phyloP scores from a whole-genome alignment of 2,797 vertebrate species.

The Peromyscus melanophrys region DNA sequence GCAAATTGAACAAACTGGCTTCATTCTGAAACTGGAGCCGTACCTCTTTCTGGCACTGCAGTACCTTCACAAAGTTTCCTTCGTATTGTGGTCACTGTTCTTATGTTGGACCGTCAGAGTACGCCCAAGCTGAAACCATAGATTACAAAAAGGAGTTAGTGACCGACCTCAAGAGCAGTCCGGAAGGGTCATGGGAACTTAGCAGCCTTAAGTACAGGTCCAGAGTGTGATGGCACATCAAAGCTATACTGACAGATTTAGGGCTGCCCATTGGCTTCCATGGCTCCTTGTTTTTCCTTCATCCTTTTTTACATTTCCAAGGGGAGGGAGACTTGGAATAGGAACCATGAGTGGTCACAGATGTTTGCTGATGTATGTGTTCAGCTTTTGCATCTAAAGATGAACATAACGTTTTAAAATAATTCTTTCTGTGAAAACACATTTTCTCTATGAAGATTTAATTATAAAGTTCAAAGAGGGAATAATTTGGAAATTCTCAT shows the following conservation, averaged over 20 bases:
- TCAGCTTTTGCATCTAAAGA: constrained; percentile 33
- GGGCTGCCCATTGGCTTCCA: constrained; percentile 37
- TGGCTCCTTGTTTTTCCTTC: not conserved
- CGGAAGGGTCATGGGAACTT: constrained; percentile 66
- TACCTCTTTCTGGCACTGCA: constrained; percentile 69
- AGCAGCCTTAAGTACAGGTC: constrained; percentile 46
- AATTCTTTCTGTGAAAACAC: constrained; percentile 9
- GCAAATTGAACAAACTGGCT: constrained; percentile 11
- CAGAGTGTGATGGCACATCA: constrained; percentile 54
- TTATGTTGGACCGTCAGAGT: constrained; percentile 48
- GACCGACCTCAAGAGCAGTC: constrained; percentile 39
- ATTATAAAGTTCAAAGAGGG: constrained; percentile 48
- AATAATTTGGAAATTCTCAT: constrained; percentile 64
- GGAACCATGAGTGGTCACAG: not conserved
- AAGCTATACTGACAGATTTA: constrained; percentile 66
- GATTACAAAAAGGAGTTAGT: constrained; percentile 65
- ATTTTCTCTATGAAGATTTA: constrained; percentile 59
- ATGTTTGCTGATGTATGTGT: constrained; percentile 53
- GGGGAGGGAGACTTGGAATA: constrained; percentile 15
- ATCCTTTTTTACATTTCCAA: constrained; percentile 38
- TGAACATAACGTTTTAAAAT: constrained; percentile 51
- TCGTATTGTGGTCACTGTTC: constrained; percentile 42
- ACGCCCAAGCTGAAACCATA: constrained; percentile 61
- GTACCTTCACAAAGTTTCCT: constrained; percentile 35
- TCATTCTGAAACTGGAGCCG: constrained; percentile 63